Evolutionary conservation across 2,797 vertebrate species (phyloP), one percentile per base, ranked within the genome.

Genomic region (Schizopygopsis pylzovi): DNA sequence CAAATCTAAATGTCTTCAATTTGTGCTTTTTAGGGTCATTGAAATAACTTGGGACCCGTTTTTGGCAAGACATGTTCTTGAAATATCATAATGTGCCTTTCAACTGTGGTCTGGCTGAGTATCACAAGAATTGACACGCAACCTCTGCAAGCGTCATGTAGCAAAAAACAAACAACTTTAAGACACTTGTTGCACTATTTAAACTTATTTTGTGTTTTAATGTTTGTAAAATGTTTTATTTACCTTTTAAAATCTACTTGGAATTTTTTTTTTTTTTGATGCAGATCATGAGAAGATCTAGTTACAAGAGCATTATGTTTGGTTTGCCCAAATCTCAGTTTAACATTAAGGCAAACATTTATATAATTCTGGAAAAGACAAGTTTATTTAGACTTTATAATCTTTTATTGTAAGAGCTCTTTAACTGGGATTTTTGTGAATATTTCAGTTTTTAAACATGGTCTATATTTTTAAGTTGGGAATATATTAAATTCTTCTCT

Each of bases 131-230:
- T 89, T 84, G 80, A 87, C 81, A 79, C 78, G 33, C 77, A 80
- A 84, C 86, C 90, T 95, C 94, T 94, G 94, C 94, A 95, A 89
- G 90, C 89, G 59, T 93, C 93, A 95, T 95, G 94, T 95, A 96
- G 96, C 94, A 95, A 87, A 90, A 88, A 82, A 37, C 43, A n/a
- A 52, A 43, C 25, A 52, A 80, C 92, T 93, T 94, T 94, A 94
- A 92, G 86, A 91, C 93, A 94, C 93, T 93, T 75, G 45, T 95
- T 96, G 95, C 96, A 96, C 96, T 96, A 95, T 96, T 94, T 93
- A 91, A 89, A 75, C 79, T 61, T 83, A 77, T 86, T 88, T 86
- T 85, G 54, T 70, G 79, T 82, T 85, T 72, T 47, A 80, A 33
- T 71, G 43, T 86, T 56, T 89, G 52, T 85, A 70, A 67, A 81